Percentiles rank a stretch among this genome's conserved stretches.
Evolutionary conservation across 2,888 invertebrate species (phyloP).

Genomic region (Epinotia brunnichana): DNA sequence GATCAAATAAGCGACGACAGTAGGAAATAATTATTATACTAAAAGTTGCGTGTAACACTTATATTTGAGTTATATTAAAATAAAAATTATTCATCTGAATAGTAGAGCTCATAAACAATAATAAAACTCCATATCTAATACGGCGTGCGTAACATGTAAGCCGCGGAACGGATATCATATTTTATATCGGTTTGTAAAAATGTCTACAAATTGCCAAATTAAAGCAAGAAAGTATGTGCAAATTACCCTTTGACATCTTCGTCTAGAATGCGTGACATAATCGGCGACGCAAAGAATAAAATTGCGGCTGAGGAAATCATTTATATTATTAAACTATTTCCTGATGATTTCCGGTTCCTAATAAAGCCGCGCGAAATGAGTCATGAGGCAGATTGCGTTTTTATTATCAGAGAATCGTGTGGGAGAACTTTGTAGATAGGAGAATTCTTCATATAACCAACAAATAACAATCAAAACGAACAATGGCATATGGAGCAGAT

Average conservation of each 20-base stretch:
- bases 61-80: slow-evolving; percentile 24
- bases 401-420: slow-evolving; percentile 10
- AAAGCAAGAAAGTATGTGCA: slow-evolving; percentile 43
- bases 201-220: slow-evolving; percentile 51
- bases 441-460: slow-evolving; percentile 15
- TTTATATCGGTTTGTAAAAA: slow-evolving; percentile 46
- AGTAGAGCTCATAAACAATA: slow-evolving; percentile 47
- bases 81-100: slow-evolving; percentile 43
- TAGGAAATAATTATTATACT: slow-evolving; percentile 24
- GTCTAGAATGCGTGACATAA: slow-evolving; percentile 41
- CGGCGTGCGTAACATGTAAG: slow-evolving; percentile 24
- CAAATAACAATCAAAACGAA: slow-evolving; percentile 25
- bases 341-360: slow-evolving; percentile 23
- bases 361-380: neutral
- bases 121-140: slow-evolving; percentile 48
- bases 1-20: slow-evolving; percentile 35
- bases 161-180: slow-evolving; percentile 42
- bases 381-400: neutral
- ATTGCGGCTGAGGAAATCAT: slow-evolving; percentile 17
- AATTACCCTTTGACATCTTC: slow-evolving; percentile 45
- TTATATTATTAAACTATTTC: slow-evolving; percentile 35
- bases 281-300: slow-evolving; percentile 19
- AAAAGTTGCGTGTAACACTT: slow-evolving; percentile 28
- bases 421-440: slow-evolving; percentile 14
- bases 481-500: slow-evolving; percentile 29